These are phyloP conservation scores for Isichthys henryi DNA, from an alignment of 2,113 vertebrate genomes.

Conservation along the genomic window DNA sequence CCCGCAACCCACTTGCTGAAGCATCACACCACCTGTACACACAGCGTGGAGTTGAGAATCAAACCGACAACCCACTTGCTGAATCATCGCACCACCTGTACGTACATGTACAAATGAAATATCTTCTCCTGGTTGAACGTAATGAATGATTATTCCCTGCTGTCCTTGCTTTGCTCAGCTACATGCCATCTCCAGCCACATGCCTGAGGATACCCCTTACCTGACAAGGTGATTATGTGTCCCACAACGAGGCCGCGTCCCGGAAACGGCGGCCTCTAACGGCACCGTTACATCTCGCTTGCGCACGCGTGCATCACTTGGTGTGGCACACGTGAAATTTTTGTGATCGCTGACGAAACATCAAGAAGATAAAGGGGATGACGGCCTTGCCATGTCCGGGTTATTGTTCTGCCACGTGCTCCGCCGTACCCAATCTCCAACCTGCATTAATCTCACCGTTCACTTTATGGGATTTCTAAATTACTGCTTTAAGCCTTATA, in stretches of 20 bases:
- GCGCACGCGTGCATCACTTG: neutral
- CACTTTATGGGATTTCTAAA: conserved; percentile 14
- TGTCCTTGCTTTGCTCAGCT: neutral
- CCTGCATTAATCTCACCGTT: neutral
- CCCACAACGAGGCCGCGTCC: neutral
- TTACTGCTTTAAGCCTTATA: neutral
- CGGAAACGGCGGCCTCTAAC: neutral
- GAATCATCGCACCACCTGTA: neutral
- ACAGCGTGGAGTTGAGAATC: neutral
- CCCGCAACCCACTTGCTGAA: no score
- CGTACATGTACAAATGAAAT: neutral
- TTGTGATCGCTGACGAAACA: neutral
- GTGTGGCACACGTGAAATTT: neutral
- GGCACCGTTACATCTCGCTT: neutral
- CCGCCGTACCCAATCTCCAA: neutral
- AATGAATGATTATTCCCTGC: neutral
- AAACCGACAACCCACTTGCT: neutral
- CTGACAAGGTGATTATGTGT: neutral
- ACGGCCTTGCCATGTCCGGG: neutral
- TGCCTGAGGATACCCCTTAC: neutral
- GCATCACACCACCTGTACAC: neutral
- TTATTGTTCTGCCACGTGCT: neutral
- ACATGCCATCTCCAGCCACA: neutral
- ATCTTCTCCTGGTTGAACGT: neutral
- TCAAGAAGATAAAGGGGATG: neutral